These are phyloP conservation scores for Ennomos fuscantarius DNA, from an alignment of 2,888 invertebrate species.

Conservation along the genomic window DNA sequence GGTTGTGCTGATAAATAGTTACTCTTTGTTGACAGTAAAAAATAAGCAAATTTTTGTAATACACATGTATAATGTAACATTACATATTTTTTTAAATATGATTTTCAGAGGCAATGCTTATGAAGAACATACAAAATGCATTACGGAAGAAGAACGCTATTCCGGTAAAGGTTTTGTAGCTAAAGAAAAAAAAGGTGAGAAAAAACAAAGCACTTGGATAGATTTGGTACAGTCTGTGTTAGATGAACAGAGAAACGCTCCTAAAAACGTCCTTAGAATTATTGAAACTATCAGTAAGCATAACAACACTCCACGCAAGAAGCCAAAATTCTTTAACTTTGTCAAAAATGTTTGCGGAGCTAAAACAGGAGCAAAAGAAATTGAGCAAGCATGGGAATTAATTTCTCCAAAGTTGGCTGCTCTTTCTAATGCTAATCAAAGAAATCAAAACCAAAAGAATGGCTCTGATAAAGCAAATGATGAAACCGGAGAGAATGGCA, in stretches of 20 bases:
- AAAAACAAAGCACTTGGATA: conserved; percentile 94
- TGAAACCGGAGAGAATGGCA: conserved; percentile 39
- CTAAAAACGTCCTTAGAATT: conserved; percentile 84
- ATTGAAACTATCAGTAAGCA: conserved; percentile 88
- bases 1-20: too few species aligned
- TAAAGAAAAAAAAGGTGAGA: conserved; percentile 93
- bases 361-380: conserved; percentile 82
- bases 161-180: conserved; percentile 91
- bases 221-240: conserved; percentile 88
- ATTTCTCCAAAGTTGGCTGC: conserved; percentile 83
- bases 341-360: conserved; percentile 87
- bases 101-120: conserved; percentile 90
- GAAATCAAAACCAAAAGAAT: conserved; percentile 52
- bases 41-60: too few species aligned
- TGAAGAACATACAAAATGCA: conserved; percentile 92
- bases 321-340: conserved; percentile 92
- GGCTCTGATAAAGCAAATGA: conserved; percentile 37
- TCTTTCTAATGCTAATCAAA: conserved; percentile 65
- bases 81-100: conserved; percentile 6
- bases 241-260: conserved; percentile 82
- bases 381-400: conserved; percentile 89
- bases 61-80: too few species aligned
- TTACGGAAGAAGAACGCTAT: conserved; percentile 95
- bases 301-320: conserved; percentile 94
- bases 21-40: too few species aligned